These are phyloP conservation scores for Arizona elegans DNA, from an alignment of 2,113 vertebrate genomes.

Conservation along the genomic window DNA sequence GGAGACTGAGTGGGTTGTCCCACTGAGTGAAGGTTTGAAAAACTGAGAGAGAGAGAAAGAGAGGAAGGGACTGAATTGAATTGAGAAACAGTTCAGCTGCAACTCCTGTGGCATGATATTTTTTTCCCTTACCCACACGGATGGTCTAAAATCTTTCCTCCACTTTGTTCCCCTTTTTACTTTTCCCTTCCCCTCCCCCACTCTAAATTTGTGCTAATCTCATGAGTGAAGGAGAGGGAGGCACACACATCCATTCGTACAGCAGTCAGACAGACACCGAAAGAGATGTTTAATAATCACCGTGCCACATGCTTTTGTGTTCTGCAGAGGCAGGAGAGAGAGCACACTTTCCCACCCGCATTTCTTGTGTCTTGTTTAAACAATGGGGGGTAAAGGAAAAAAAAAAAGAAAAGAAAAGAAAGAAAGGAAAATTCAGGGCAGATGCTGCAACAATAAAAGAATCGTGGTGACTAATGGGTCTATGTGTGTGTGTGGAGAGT, in stretches of 20 bases:
- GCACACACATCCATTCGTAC: background rate
- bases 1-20: background rate
- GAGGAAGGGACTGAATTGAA: background rate
- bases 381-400: background rate
- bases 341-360: background rate
- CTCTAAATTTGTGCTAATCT: background rate
- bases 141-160: background rate
- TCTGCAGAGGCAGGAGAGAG: background rate
- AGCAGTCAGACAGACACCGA: background rate
- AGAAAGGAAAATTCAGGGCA: background rate
- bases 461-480: background rate
- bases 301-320: background rate
- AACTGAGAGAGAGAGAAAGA: background rate
- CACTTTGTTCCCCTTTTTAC: background rate
- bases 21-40: background rate
- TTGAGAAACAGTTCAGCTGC: background rate
- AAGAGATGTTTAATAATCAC: background rate
- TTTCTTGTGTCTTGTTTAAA: background rate
- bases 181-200: too few species aligned
- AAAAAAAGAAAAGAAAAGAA: too few species aligned
- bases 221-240: background rate
- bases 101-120: background rate
- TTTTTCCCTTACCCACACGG: background rate
- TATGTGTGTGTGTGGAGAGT: background rate
- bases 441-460: background rate